phyloP scores from a whole-genome alignment of 2,797 vertebrate genomes.

The Pempheris klunzingeri region DNA sequence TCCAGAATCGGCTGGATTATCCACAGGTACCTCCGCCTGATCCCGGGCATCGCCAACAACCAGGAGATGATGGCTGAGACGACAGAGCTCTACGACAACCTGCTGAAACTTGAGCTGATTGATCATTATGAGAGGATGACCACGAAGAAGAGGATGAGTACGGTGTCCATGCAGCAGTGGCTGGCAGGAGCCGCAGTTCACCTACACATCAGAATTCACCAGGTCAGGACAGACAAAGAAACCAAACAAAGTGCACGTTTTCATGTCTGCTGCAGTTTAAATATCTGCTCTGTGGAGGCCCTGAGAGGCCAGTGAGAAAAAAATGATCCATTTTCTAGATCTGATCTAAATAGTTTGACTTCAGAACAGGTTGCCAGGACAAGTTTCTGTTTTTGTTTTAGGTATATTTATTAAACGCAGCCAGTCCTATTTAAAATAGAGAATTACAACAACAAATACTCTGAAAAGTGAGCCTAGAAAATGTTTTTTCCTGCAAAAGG shows the following conservation, averaged over 20 bases:
- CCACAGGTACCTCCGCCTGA: conserved; percentile 59
- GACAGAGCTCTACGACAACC: conserved; percentile 70
- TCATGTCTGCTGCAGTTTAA: not conserved
- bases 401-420: no score
- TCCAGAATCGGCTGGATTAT: conserved; percentile 75
- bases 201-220: conserved; percentile 79
- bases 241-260: not conserved
- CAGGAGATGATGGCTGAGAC: conserved; percentile 68
- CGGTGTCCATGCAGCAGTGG: conserved; percentile 79
- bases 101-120: conserved; percentile 75
- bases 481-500: no score
- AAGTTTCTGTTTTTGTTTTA: no score
- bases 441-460: no score
- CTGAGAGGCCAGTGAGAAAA: no score
- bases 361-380: no score
- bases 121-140: conserved; percentile 80
- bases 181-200: conserved; percentile 76
- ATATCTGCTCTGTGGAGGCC: no score
- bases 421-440: no score
- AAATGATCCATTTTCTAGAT: no score
- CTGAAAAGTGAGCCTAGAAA: no score
- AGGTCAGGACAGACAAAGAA: conserved; percentile 58
- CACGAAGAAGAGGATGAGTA: conserved; percentile 79
- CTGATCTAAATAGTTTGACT: no score
- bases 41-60: conserved; percentile 68